These are phyloP conservation scores for Microtus montanus DNA, from an alignment of 2,113 vertebrate genomes.

Conservation along the genomic window DNA sequence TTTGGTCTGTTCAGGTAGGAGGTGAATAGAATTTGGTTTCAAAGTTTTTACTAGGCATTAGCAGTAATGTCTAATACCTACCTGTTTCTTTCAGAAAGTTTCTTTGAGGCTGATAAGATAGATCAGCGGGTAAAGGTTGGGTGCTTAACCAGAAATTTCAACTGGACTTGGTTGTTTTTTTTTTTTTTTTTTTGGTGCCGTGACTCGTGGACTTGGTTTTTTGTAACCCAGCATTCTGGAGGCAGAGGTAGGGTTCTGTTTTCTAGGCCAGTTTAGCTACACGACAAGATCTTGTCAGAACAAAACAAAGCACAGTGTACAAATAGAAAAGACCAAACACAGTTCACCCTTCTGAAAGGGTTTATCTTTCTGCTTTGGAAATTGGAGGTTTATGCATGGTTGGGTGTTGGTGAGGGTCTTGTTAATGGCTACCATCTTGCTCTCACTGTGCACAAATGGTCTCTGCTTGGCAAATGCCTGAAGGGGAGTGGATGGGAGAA, in stretches of 20 bases:
- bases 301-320: not conserved
- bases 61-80: not conserved
- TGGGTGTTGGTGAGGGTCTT: not conserved
- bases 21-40: conserved; percentile 12
- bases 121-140: not conserved
- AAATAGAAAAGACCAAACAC: not conserved
- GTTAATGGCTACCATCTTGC: not conserved
- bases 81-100: not conserved
- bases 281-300: not conserved
- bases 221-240: not conserved
- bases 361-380: conserved; percentile 8
- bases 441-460: not conserved
- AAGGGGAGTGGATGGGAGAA: not conserved
- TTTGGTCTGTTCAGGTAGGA: not conserved
- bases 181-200: no score
- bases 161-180: not conserved
- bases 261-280: not conserved
- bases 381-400: not conserved
- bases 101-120: not conserved
- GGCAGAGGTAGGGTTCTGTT: not conserved
- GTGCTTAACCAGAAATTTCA: not conserved
- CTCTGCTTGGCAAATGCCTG: not conserved
- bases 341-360: not conserved
- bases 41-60: not conserved
- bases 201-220: not conserved